These are phyloP conservation scores for Pristionchus maxplancki DNA, from an alignment of 2,888 invertebrate genomes.

Conservation along the genomic window DNA sequence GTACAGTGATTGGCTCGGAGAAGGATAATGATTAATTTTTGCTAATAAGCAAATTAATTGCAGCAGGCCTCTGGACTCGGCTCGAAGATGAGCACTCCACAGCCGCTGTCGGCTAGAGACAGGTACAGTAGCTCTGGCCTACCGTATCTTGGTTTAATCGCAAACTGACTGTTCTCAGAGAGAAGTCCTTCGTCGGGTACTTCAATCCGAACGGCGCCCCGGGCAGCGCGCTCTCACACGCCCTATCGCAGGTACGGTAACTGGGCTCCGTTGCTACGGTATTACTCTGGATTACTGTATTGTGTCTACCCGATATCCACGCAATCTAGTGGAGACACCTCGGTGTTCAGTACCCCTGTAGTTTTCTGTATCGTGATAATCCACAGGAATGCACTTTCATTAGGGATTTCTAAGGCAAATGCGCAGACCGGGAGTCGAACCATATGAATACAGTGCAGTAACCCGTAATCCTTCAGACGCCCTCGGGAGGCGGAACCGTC, in stretches of 20 bases:
- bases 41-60: neutral
- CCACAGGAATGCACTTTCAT: too few relatives aligned
- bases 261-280: too few relatives aligned
- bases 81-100: conserved; percentile 40
- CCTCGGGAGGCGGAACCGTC: conserved; percentile 72
- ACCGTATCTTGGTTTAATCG: neutral
- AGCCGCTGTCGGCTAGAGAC: conserved; percentile 46
- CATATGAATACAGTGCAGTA: too few relatives aligned
- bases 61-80: neutral
- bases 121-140: neutral
- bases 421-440: too few relatives aligned
- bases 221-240: conserved; percentile 30
- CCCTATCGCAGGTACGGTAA: conserved; percentile 1
- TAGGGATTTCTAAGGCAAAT: too few relatives aligned
- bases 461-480: too few relatives aligned
- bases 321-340: too few relatives aligned
- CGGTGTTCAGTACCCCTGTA: too few relatives aligned
- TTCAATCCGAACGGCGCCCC: conserved; percentile 82
- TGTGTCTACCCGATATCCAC: too few relatives aligned
- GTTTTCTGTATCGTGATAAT: too few relatives aligned
- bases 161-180: conserved; percentile 78
- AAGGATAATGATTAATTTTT: neutral
- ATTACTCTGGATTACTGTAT: too few relatives aligned
- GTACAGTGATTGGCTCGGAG: neutral
- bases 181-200: conserved; percentile 97